A percentile compares a stretch with the other conserved stretches of the same genome.
Evolutionary conservation across 2,113 vertebrate species (phyloP).

Genomic region (Dromaius novaehollandiae): DNA sequence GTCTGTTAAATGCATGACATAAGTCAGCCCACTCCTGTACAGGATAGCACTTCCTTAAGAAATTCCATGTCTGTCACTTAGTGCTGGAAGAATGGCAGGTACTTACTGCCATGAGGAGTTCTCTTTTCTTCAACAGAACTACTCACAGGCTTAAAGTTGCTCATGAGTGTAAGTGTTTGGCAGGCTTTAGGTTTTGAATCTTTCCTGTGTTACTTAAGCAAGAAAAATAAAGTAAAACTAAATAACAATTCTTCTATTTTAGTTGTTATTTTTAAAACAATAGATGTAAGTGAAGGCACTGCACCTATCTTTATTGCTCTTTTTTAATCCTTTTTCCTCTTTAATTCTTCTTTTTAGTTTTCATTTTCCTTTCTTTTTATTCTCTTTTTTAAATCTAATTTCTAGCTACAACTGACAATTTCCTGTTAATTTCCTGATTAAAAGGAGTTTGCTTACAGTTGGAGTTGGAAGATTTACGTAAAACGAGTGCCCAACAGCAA

Average conservation of each 20-base stretch:
- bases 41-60: background rate
- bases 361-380: too few species aligned
- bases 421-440: background rate
- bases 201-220: background rate
- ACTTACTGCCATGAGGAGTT: background rate
- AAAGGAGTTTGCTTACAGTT: background rate
- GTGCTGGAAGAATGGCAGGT: slow-evolving; percentile 7
- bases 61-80: background rate
- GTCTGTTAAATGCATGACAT: background rate
- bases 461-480: background rate
- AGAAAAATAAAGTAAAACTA: background rate
- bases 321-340: background rate
- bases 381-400: background rate
- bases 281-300: background rate
- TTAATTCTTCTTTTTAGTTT: background rate
- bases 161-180: background rate
- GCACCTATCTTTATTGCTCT: background rate
- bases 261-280: background rate
- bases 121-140: background rate
- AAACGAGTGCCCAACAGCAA: background rate
- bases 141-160: slow-evolving; percentile 10
- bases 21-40: background rate
- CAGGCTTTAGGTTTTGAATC: background rate
- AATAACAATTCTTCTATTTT: background rate
- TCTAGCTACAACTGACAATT: background rate